These are phyloP conservation scores for Escarpia spicata DNA, from an alignment of 2,888 invertebrate genomes.

Conservation along the genomic window DNA sequence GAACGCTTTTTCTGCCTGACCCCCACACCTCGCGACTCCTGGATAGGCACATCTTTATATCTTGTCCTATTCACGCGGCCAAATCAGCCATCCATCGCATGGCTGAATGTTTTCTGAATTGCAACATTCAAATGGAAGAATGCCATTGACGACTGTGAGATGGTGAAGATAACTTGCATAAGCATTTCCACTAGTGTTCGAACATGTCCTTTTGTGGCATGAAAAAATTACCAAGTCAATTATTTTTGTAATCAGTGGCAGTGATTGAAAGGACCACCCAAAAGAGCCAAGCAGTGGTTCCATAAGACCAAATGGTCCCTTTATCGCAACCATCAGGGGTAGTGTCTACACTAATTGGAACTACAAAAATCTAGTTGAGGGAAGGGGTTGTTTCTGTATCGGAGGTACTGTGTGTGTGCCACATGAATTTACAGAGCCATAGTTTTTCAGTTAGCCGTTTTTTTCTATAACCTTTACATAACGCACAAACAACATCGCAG, in stretches of 20 bases:
- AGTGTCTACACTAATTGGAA: background rate
- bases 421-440: background rate
- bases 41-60: constrained; percentile 16
- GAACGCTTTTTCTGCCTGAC: background rate
- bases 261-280: constrained; percentile 16
- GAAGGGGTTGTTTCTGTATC: constrained; percentile 13
- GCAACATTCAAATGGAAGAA: background rate
- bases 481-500: background rate
- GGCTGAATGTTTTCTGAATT: constrained; percentile 8
- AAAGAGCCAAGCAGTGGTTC: background rate
- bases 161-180: background rate
- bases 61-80: background rate
- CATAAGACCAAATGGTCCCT: background rate
- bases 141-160: background rate
- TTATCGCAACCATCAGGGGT: background rate
- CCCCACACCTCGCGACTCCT: background rate
- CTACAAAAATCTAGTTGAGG: background rate
- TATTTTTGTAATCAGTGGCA: background rate
- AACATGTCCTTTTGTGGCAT: background rate
- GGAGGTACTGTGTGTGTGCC: background rate
- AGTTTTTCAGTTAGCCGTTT: background rate
- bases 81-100: constrained; percentile 1
- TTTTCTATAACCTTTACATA: background rate
- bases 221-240: constrained; percentile 13
- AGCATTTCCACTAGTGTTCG: background rate